These are phyloP conservation scores for Aphelinus atriplicis DNA, from an alignment of 1,140 invertebrate genomes.

Conservation along the genomic window DNA sequence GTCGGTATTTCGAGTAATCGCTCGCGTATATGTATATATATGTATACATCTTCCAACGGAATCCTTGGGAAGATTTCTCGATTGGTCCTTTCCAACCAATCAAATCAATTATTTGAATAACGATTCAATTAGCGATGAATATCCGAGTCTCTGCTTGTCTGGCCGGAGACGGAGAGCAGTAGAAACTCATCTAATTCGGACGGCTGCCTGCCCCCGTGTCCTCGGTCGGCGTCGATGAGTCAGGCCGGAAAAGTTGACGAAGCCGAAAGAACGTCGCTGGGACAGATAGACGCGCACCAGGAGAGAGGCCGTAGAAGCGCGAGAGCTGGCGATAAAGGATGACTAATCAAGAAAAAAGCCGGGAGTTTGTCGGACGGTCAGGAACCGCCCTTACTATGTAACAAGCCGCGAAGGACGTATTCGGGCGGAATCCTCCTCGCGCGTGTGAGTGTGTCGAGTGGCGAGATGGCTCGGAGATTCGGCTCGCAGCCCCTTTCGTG, in stretches of 20 bases:
- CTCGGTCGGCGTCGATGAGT: background rate
- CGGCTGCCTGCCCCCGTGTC: too few relatives aligned
- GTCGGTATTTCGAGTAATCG: too few relatives aligned
- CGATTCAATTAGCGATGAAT: too few relatives aligned
- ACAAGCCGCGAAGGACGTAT: constrained; percentile 39
- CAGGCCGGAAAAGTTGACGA: background rate
- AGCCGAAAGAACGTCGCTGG: background rate
- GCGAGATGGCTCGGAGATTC: background rate
- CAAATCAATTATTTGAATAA: too few relatives aligned
- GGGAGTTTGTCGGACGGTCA: background rate
- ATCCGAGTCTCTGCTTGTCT: too few relatives aligned
- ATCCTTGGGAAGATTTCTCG: too few relatives aligned
- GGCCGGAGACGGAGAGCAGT: too few relatives aligned
- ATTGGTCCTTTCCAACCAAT: too few relatives aligned
- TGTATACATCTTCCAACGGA: too few relatives aligned
- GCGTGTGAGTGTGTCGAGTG: background rate
- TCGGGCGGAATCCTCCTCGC: constrained; percentile 27
- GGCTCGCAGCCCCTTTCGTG: background rate
- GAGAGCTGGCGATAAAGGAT: constrained; percentile 19
- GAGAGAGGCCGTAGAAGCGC: constrained; percentile 1
- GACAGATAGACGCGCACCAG: too few relatives aligned
- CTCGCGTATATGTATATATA: too few relatives aligned
- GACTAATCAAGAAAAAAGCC: constrained; percentile 36
- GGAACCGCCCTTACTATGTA: constrained; percentile 16
- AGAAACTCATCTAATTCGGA: too few relatives aligned